Evolutionary conservation across 2,888 invertebrate species (phyloP), one percentile per base, ranked within the genome.

Genomic region (Drosophila formosana): DNA sequence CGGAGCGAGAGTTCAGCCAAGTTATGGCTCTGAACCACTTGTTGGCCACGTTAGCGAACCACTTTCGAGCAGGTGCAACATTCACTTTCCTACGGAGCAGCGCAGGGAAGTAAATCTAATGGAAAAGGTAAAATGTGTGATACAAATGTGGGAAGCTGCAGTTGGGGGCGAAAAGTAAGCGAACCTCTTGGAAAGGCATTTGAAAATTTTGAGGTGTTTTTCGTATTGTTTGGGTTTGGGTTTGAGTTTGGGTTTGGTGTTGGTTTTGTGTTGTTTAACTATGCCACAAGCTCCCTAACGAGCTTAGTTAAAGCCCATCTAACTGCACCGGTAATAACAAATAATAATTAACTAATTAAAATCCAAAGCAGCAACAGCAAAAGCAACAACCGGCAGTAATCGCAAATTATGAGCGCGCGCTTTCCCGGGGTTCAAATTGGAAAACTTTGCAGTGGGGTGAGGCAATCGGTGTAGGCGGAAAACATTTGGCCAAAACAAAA

Each of bases 311-410:
- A 55, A 32, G 52, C 45, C 41, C 51, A 39, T 41, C 68, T 72
- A 67, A 63, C 52, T 62, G 66, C 50, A 76, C 37, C 52, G 71
- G 64, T 70, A 80, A 69, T 70, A 78, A 68, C 77, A 79, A 71
- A 69, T 69, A 79, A 66, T 77, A 86, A 86, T 86, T 69, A 86
- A 70, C 79, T 77, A 79, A 77, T 81, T 86, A 86, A 83, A 78
- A 62, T 13, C 56, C 57, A 51, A 64, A 61, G 50, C 56, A 64
- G 56, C 58, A 60, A 61, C 43, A 71, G 34, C 65, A 18, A 18
- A 18, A 18, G 18, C 18, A 66, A 58, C 52, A 74, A 62, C 66
- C 62, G 63, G 68, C 61, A 52, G 68, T 71, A 78, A 82, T 72
- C 65, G 74, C 76, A 78, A 78, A 72, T 78, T 75, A 80, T 80